Percentiles rank a stretch among this genome's conserved stretches.
These are phyloP conservation scores for Pluvianellus socialis DNA, from an alignment of 2,113 vertebrate genomes.

Conservation along the genomic window DNA sequence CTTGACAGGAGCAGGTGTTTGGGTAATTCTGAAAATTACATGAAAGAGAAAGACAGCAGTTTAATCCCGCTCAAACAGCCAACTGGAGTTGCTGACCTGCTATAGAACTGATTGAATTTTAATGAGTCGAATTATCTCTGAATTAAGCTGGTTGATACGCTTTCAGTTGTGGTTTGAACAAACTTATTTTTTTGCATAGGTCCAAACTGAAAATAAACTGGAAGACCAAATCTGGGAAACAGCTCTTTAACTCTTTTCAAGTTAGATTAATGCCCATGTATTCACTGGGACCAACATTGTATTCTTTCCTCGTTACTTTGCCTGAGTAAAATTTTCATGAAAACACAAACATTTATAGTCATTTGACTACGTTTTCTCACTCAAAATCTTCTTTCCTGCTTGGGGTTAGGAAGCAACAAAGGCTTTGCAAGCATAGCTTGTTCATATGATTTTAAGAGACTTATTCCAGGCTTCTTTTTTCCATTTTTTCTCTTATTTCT, in stretches of 20 bases:
- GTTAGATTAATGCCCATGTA: background rate
- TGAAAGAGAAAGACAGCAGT: background rate
- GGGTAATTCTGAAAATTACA: constrained; percentile 1
- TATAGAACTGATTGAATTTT: constrained; percentile 38
- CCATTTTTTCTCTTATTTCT: background rate
- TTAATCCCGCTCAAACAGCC: background rate
- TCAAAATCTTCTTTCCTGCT: background rate
- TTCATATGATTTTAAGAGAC: background rate
- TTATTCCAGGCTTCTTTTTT: background rate
- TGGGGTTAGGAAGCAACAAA: background rate
- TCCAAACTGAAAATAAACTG: background rate
- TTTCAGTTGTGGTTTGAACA: background rate
- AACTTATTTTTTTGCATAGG: background rate
- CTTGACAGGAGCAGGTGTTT: constrained; percentile 25
- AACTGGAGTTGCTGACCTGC: constrained; percentile 8
- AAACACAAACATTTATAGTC: background rate
- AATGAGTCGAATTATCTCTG: constrained; percentile 18
- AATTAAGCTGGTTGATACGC: background rate
- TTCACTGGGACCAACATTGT: background rate
- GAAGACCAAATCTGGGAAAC: background rate
- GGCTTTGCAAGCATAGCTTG: background rate
- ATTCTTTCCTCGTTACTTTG: background rate
- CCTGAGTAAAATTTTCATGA: background rate
- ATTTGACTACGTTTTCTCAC: background rate
- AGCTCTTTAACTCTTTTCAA: background rate